Base-by-base conservation (phyloP, 2,797 vertebrate genomes). In the Gymnoscopelus microlampas region DNA sequence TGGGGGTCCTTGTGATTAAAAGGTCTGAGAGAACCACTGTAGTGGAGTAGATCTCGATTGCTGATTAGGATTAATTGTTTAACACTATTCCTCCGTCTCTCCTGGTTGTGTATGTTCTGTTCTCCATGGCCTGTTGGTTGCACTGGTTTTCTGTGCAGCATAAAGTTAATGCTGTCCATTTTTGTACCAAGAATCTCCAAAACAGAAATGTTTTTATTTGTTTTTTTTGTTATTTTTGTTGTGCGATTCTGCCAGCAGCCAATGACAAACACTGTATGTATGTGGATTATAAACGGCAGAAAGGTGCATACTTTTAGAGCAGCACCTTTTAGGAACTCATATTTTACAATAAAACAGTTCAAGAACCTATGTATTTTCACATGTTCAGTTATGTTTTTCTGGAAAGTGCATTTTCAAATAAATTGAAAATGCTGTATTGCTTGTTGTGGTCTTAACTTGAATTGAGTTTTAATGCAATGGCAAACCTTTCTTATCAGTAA, bases 381-480 rank as follows among this genome's bases (percentile, higher is more conserved):
- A 91, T 50, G 82, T 90, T n/a, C n/a, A n/a, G n/a, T n/a, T 89
- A 85, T 67, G 59, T 70, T 85, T 86, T 66, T 88, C 88, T 94
- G 91, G 91, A 91, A 92, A 90, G 85, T 91, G 93, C 89, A 89
- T 95, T 95, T 88, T 95, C 69, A 91, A 85, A 85, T 82, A 82
- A 81, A 77, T 19, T 19, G 51, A 10, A 54, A 76, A 68, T 60
- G 0, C 68, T 53, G 29, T 9, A 8, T 65, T 39, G 23, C 24
- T 11, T 63, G 7, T 29, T 8, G 12, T 14, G 47, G 47, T 63
- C 3, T 63, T 23, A 11, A 29, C 6, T 53, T 59, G 13, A 23
- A 23, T 6, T 24, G 32, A 3, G 26, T 51, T 47, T 32, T 6
- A 39, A 39, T 39, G 35, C 35, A 39, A 39, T 39, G 35, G 35